Evolutionary conservation across 2,888 invertebrate species (phyloP), one percentile per base, ranked within the genome.

Genomic region (Meandrusa payeni): DNA sequence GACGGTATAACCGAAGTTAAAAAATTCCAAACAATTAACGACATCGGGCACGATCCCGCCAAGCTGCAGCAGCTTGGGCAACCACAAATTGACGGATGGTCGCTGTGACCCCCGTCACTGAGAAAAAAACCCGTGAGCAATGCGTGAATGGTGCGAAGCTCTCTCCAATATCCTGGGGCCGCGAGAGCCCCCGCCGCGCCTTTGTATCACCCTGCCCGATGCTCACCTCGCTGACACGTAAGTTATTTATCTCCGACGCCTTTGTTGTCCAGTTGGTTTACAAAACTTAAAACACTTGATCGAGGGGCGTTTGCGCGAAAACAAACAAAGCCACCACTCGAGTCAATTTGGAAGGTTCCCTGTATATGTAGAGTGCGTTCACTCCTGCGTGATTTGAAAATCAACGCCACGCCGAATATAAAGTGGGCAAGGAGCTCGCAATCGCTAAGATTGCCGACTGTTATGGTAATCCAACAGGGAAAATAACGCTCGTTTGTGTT

Each of bases 131-230:
- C 59, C 54, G 56, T 61, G 61, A 69, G 61, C 66, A 62, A 67
- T 64, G 59, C 59, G 54, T 76, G 77, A 75, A 76, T 74, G 76
- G 79, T 75, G 77, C 75, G 76, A 78, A 77, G 64, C 73, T 69
- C 64, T 65, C 61, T 59, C 70, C 64, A 74, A 77, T 73, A 71
- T 73, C 54, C 62, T 47, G 52, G 54, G 55, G 53, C 50, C 52
- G 64, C 20, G 29, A 5, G 20, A 19, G 57, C 66, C 64, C 83
- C 83, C 76, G 81, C 76, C 66, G 82, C 43, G 80, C 64, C 68
- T 71, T 76, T 76, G 71, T 74, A 37, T 46, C 46, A 28, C 31
- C 55, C 55, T 49, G 58, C 55, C 47, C 57, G 64, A 74, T 29
- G 44, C 46, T 29, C 36, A 47, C 43, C 51, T 43, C 49, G 57